Evolutionary conservation across 2,113 vertebrate species (phyloP), one percentile per base, ranked within the genome.

Genomic region (Pseudolaguvia tuberculata): DNA sequence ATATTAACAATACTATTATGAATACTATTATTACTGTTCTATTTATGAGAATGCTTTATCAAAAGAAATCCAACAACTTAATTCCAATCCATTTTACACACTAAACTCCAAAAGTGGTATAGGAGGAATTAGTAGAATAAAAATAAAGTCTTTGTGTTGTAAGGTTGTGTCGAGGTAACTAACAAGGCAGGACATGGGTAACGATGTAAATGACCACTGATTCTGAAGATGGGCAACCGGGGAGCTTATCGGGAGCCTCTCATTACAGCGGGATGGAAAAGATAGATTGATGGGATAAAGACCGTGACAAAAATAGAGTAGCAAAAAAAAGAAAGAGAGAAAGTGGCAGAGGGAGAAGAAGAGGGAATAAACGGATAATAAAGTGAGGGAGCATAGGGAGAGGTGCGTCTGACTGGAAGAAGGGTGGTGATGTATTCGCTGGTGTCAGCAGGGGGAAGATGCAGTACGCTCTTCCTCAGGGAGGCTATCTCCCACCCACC

Each of bases 161-260:
- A 65, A 58, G 42, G 50, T 57, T 58, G n/a, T 55, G 39, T 20
- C 42, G 18, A 52, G 59, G 68, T 61, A 71, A 57, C n/a, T 42
- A 66, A 63, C 56, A 39, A 51, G 47, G 61, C 42, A 17, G 27
- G 65, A 69, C 86, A 87, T 82, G 77, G 85, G 86, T 88, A 89
- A 91, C 90, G 90, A 92, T 89, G 88, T 80, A 90, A 88, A 88
- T 88, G 76, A 84, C 88, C 94, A 94, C 95, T 86, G 53, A 58
- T 69, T 53, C 65, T 69, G 53, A 48, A 27, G 53, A 76, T 76
- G 74, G 74, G 42, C 65, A n/a, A 69, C 55, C 23, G 11, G 92
- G 67, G 91, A 90, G 71, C 91, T 86, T 63, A 90, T 91, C 67
- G 85, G 84, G 0, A 90, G 82, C 82, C 90, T 92, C 81, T 92